These are phyloP conservation scores for Bovichtus diacanthus DNA, from an alignment of 2,797 vertebrate species.

Conservation along the genomic window DNA sequence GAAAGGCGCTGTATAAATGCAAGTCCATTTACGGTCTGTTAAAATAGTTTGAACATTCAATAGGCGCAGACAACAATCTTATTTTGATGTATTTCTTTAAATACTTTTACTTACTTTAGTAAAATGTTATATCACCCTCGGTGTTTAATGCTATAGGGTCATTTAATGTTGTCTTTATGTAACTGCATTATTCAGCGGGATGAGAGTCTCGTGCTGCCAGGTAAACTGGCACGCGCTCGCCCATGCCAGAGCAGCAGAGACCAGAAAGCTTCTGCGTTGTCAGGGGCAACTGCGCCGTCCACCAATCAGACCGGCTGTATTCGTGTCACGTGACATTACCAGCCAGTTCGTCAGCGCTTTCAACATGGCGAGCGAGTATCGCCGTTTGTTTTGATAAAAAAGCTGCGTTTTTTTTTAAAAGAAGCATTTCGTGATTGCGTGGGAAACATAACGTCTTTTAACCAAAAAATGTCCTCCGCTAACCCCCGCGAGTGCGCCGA, in stretches of 20 bases:
- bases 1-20: too few species aligned
- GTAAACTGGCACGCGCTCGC: not conserved
- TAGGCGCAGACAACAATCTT: not conserved
- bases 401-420: not conserved
- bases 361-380: conserved; percentile 73
- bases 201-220: not conserved
- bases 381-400: not conserved
- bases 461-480: conserved; percentile 54
- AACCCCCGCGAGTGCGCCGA: not conserved
- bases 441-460: fast-evolving
- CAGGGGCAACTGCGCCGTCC: conserved; percentile 68
- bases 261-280: conserved; percentile 78
- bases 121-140: not conserved
- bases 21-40: too few species aligned
- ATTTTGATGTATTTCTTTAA: not conserved
- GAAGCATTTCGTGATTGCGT: not conserved
- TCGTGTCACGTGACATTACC: conserved; percentile 64
- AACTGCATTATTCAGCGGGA: conserved; percentile 39
- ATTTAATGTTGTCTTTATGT: not conserved
- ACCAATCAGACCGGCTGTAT: conserved; percentile 64
- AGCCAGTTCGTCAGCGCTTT: conserved; percentile 7
- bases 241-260: not conserved
- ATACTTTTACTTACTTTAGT: not conserved
- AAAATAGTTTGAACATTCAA: too few species aligned
- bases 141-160: not conserved